These are phyloP conservation scores for Knipowitschia caucasica DNA, from an alignment of 2,797 vertebrate species.

Conservation along the genomic window DNA sequence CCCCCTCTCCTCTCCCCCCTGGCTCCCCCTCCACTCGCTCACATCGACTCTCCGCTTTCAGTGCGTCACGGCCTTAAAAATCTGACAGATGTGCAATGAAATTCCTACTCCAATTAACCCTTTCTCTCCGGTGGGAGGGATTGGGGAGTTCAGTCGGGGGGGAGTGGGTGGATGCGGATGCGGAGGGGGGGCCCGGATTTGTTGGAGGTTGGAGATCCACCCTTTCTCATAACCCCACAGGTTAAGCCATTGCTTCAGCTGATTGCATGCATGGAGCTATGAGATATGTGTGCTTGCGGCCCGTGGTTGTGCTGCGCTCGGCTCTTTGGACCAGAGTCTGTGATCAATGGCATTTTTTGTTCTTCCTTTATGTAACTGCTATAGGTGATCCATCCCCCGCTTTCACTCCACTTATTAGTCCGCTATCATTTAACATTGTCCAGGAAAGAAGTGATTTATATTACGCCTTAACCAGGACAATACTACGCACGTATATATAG, in stretches of 20 bases:
- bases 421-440: conserved; percentile 7
- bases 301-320: conserved; percentile 35
- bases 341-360: conserved; percentile 42
- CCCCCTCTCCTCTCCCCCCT: conserved; percentile 30
- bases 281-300: conserved; percentile 47
- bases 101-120: conserved; percentile 86
- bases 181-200: conserved; percentile 7
- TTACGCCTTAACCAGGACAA: background rate
- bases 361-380: conserved; percentile 28
- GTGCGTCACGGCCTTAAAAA: conserved; percentile 87
- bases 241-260: conserved; percentile 55
- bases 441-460: background rate
- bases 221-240: conserved; percentile 59
- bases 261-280: conserved; percentile 53
- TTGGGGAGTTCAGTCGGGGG: conserved; percentile 2
- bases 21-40: conserved; percentile 46
- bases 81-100: conserved; percentile 90
- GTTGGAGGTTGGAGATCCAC: conserved; percentile 48
- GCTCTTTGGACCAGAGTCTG: conserved; percentile 38
- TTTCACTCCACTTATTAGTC: conserved; percentile 7
- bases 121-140: conserved; percentile 69
- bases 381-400: conserved; percentile 8
- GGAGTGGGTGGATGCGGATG: conserved; percentile 7
- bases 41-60: conserved; percentile 72
- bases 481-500: background rate